phyloP scores from a whole-genome alignment of 2,888 invertebrate genomes.

The Drosophila lutescens region DNA sequence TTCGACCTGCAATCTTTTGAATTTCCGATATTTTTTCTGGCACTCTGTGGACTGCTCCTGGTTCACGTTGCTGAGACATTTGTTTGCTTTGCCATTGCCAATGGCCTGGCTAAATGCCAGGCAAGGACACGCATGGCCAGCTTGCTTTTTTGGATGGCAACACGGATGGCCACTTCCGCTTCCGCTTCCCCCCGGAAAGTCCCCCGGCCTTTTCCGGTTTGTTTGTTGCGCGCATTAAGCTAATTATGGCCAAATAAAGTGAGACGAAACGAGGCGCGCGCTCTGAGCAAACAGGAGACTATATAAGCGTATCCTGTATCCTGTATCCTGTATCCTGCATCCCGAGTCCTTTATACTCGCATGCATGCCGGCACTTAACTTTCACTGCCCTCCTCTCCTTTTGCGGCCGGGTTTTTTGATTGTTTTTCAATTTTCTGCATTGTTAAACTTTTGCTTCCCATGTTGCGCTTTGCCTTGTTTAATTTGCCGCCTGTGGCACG shows the following conservation, averaged over 20 bases:
- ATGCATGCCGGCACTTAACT: slow-evolving; percentile 70
- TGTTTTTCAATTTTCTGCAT: slow-evolving; percentile 84
- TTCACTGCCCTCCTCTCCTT: slow-evolving; percentile 41
- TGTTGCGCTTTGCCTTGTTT: slow-evolving; percentile 70
- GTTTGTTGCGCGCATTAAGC: slow-evolving; percentile 76
- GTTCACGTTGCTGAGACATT: slow-evolving; percentile 43
- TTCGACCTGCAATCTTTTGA: background rate
- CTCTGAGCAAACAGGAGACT: slow-evolving; percentile 51
- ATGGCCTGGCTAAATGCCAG: slow-evolving; percentile 52
- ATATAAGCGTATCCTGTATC: slow-evolving; percentile 1
- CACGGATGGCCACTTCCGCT: slow-evolving; percentile 17
- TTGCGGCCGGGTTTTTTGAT: slow-evolving; percentile 65
- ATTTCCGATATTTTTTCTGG: slow-evolving; percentile 35
- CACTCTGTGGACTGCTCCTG: slow-evolving; percentile 35
- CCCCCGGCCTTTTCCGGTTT: slow-evolving; percentile 44
- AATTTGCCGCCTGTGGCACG: slow-evolving; percentile 74
- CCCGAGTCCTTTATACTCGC: slow-evolving; percentile 6
- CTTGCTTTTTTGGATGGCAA: slow-evolving; percentile 9
- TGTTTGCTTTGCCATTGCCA: slow-evolving; percentile 65
- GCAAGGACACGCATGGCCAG: slow-evolving; percentile 58
- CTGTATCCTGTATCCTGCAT: slow-evolving; percentile 10
- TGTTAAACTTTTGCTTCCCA: slow-evolving; percentile 75
- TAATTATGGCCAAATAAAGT: slow-evolving; percentile 79
- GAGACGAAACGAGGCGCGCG: slow-evolving; percentile 66
- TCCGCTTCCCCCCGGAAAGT: slow-evolving; percentile 8